These are phyloP conservation scores for Ascaphus truei DNA, from an alignment of 2,113 vertebrate genomes.

Conservation along the genomic window DNA sequence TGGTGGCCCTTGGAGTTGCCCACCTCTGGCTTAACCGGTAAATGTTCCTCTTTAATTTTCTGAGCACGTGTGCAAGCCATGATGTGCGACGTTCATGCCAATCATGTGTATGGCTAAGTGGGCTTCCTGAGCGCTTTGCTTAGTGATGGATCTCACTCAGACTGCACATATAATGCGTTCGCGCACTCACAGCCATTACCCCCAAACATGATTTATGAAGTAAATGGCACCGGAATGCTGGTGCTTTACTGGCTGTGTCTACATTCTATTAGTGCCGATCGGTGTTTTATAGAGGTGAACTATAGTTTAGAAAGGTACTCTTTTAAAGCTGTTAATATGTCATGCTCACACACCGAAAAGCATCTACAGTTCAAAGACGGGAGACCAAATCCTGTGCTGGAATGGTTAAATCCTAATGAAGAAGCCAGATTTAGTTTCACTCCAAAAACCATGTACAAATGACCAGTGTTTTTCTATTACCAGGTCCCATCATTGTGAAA, in stretches of 20 bases:
- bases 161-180: background rate
- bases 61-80: too few relatives aligned
- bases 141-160: background rate
- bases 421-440: too few relatives aligned
- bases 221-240: background rate
- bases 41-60: too few relatives aligned
- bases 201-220: slow-evolving; percentile 11
- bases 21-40: too few relatives aligned
- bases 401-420: slow-evolving; percentile 4
- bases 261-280: slow-evolving; percentile 19
- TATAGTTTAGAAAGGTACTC: slow-evolving; percentile 37
- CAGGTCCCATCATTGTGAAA: too few relatives aligned
- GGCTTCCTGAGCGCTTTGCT: background rate
- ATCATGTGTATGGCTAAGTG: background rate
- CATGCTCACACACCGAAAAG: slow-evolving; percentile 31
- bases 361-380: slow-evolving; percentile 7
- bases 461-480: too few relatives aligned
- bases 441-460: too few relatives aligned
- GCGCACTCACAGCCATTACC: background rate
- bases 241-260: slow-evolving; percentile 22
- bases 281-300: slow-evolving; percentile 37
- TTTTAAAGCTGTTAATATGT: slow-evolving; percentile 31
- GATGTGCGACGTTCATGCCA: background rate
- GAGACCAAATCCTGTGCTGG: background rate
- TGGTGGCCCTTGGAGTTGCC: too few relatives aligned